phyloP scores from a whole-genome alignment of 2,797 vertebrate genomes.

The Takifugu rubripes region DNA sequence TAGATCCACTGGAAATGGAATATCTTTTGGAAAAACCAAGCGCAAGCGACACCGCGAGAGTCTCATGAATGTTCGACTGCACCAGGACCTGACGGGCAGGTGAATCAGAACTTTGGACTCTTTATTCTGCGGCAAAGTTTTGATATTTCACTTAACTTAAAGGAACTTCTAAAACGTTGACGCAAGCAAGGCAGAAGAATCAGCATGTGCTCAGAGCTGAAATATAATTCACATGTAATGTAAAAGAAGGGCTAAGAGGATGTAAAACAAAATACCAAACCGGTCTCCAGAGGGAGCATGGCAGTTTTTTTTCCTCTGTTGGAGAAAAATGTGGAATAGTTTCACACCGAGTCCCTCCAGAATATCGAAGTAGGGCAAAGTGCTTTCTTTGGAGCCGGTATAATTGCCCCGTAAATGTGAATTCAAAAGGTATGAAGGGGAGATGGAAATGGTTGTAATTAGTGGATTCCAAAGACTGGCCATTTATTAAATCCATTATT shows the following conservation, averaged over 20 bases:
- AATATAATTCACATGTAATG: conserved; percentile 68
- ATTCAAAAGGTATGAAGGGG: conserved; percentile 24
- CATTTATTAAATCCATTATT: not conserved
- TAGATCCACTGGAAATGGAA: conserved; percentile 45
- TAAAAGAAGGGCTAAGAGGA: conserved; percentile 66
- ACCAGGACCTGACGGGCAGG: too few species aligned
- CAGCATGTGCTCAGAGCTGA: conserved; percentile 32
- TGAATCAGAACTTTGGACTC: too few species aligned
- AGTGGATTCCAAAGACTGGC: conserved; percentile 3
- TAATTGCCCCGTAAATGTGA: conserved; percentile 55
- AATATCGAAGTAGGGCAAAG: conserved; percentile 51
- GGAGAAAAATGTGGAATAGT: conserved; percentile 47
- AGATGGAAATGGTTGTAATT: conserved; percentile 21
- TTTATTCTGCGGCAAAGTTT: too few species aligned
- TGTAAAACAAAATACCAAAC: conserved; percentile 67
- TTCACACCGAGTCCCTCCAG: conserved; percentile 49
- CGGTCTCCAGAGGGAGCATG: conserved; percentile 40
- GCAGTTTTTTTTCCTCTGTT: conserved; percentile 58
- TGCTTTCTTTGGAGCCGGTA: conserved; percentile 46
- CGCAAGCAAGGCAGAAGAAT: not conserved
- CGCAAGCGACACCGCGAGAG: too few species aligned
- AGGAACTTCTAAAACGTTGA: too few species aligned
- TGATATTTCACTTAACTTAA: too few species aligned
- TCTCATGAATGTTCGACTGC: too few species aligned
- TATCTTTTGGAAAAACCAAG: conserved; percentile 9